Evolutionary conservation across 2,113 vertebrate genomes (phyloP).

Genomic region (Ivindomyrus marchei): DNA sequence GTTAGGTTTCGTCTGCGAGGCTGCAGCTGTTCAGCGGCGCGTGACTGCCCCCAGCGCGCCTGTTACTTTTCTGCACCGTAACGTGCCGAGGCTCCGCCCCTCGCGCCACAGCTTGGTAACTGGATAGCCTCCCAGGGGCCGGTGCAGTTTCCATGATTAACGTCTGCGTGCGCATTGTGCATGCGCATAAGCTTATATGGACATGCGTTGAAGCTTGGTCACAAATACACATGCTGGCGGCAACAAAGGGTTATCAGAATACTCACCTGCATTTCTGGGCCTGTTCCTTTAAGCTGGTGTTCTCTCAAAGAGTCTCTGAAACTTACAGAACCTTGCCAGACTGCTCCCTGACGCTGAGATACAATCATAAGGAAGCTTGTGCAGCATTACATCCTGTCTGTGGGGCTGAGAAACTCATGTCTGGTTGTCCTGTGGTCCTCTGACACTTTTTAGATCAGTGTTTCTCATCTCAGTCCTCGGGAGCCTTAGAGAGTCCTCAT

Average conservation of each 20-base stretch:
- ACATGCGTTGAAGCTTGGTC: background rate
- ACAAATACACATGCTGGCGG: background rate
- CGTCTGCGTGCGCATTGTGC: background rate
- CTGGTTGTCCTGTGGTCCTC: background rate
- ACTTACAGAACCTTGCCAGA: background rate
- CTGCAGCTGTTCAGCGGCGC: background rate
- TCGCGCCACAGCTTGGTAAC: background rate
- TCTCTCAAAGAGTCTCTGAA: background rate
- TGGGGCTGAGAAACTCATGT: background rate
- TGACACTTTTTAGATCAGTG: background rate
- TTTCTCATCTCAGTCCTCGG: background rate
- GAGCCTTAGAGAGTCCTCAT: background rate
- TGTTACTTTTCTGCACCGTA: background rate
- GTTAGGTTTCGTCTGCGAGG: background rate
- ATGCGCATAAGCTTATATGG: background rate
- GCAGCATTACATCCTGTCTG: background rate
- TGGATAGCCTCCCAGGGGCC: slow-evolving; percentile 2
- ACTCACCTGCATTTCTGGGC: background rate
- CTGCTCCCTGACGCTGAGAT: background rate
- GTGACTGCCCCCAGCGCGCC: background rate
- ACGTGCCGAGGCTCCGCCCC: background rate
- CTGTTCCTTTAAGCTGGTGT: background rate
- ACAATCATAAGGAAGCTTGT: background rate
- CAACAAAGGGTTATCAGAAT: background rate
- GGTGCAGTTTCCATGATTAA: slow-evolving; percentile 7